Conservation (phyloP, 92 coral and sea anemone species). For the Epizoanthus scotinus region DNA sequence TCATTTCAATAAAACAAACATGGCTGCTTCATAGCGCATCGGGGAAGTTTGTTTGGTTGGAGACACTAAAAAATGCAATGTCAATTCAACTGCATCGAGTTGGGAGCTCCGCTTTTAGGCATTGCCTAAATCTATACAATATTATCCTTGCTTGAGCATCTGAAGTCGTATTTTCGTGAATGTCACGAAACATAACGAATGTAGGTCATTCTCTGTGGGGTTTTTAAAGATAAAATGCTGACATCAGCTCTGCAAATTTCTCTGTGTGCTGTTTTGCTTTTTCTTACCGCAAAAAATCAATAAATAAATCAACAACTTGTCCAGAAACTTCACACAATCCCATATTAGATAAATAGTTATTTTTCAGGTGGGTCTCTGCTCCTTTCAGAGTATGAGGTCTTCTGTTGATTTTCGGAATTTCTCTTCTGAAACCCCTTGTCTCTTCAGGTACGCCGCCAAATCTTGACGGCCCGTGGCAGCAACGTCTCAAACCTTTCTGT, state of each 20-base stretch:
- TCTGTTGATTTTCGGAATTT: neutral
- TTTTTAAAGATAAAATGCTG: conserved; percentile 7
- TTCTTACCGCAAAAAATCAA: conserved; percentile 17
- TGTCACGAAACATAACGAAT: conserved; percentile 18
- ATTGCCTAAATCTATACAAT: too few species aligned
- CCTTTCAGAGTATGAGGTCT: conserved; percentile 3
- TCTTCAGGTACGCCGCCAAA: neutral
- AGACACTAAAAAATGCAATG: too few species aligned
- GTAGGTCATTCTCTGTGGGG: conserved; percentile 22
- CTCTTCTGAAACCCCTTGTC: conserved; percentile 1
- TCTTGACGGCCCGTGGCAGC: conserved; percentile 19
- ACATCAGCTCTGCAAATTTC: conserved; percentile 7
- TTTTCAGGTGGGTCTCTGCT: neutral
- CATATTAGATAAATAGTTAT: conserved; percentile 4
- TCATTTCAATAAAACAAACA: too few species aligned
- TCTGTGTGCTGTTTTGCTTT: conserved; percentile 10
- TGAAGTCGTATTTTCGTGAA: conserved; percentile 5
- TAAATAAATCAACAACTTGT: conserved; percentile 13
- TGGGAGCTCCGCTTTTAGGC: too few species aligned
- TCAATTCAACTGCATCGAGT: too few species aligned
- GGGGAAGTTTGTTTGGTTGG: too few species aligned
- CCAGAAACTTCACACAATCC: conserved; percentile 25
- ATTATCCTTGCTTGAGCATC: conserved; percentile 2
- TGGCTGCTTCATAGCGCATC: too few species aligned
- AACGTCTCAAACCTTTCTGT: conserved; percentile 7